Evolutionary conservation across 2,797 vertebrate genomes (phyloP).

Genomic region (Borostomias antarcticus): DNA sequence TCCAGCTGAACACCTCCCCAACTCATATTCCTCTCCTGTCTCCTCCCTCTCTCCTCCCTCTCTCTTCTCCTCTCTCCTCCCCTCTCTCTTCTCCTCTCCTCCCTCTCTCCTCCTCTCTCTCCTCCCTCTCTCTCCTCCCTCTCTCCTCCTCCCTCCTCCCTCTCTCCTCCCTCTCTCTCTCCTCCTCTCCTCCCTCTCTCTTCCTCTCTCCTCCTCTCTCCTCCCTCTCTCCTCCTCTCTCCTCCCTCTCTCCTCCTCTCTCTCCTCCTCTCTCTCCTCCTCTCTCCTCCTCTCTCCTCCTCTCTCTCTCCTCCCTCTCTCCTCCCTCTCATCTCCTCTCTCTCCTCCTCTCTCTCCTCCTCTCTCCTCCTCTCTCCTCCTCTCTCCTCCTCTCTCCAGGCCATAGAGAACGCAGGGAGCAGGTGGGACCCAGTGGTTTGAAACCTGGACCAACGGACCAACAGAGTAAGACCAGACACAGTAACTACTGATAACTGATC

Average conservation of each 20-base stretch:
- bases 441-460: slow-evolving; percentile 8
- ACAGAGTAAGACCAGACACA: slow-evolving; percentile 1
- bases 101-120: not conserved
- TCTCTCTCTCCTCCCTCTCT: not conserved
- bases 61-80: too few species aligned
- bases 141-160: not conserved
- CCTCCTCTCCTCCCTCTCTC: not conserved
- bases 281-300: not conserved
- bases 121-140: not conserved
- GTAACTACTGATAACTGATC: too few species aligned
- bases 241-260: not conserved
- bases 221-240: not conserved
- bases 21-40: too few species aligned
- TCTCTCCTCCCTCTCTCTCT: not conserved
- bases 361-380: not conserved
- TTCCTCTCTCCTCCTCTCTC: not conserved
- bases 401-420: slow-evolving; percentile 22
- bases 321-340: too few species aligned
- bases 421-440: slow-evolving; percentile 23
- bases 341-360: not conserved
- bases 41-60: too few species aligned
- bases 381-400: slow-evolving; percentile 5
- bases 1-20: too few species aligned
- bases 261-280: not conserved
- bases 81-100: too few species aligned